A percentile compares a stretch with the other conserved stretches of the same genome.
Conservation (phyloP, 2,113 vertebrate species). For the Dissostichus mawsoni region DNA sequence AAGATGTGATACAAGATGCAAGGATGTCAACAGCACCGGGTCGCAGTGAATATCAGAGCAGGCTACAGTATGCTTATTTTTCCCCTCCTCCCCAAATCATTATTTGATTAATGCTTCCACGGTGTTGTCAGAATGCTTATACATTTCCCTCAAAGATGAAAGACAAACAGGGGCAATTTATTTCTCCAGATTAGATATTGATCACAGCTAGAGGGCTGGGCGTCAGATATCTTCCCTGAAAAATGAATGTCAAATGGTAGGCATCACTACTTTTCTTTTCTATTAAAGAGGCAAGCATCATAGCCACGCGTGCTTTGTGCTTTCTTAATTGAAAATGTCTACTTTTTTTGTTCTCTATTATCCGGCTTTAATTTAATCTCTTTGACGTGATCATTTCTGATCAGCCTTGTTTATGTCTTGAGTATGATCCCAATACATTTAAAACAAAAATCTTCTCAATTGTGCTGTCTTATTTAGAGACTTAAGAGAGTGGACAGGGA, state of each 20-base stretch:
- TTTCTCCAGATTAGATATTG: constrained; percentile 89
- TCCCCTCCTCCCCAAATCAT: constrained; percentile 63
- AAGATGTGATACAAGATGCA: constrained; percentile 73
- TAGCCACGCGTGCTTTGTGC: not conserved
- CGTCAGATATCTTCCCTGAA: constrained; percentile 81
- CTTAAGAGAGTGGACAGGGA: constrained; percentile 58
- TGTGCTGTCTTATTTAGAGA: constrained; percentile 56
- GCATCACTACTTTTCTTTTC: constrained; percentile 55
- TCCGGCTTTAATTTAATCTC: constrained; percentile 46
- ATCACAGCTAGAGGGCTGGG: constrained; percentile 81
- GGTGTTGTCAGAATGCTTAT: constrained; percentile 82
- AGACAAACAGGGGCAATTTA: constrained; percentile 88
- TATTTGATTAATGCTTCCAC: constrained; percentile 83
- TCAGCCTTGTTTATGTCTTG: constrained; percentile 46
- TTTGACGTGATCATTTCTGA: constrained; percentile 50
- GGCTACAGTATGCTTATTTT: constrained; percentile 37
- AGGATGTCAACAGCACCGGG: constrained; percentile 73
- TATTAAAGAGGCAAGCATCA: not conserved
- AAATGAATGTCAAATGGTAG: constrained; percentile 80
- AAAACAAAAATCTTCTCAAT: constrained; percentile 33
- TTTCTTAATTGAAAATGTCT: constrained; percentile 40
- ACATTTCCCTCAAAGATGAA: constrained; percentile 85
- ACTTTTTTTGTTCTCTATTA: constrained; percentile 24
- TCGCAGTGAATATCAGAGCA: constrained; percentile 72
- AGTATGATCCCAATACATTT: not conserved